Conservation (phyloP, 2,888 invertebrate genomes). For the Thereva nobilitata region DNA sequence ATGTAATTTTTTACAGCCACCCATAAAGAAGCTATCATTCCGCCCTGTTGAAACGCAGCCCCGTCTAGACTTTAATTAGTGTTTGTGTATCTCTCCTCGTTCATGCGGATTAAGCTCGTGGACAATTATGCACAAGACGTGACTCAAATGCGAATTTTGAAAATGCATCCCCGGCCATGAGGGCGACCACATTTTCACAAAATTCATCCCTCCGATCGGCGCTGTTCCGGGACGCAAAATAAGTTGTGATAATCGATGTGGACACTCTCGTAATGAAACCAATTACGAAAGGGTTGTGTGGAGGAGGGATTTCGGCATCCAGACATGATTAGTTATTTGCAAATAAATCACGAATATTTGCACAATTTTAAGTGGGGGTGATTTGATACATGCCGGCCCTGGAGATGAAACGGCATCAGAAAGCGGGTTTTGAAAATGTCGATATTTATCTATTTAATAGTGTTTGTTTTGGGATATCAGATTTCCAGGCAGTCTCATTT, state of each 20-base stretch:
- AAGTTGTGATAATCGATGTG: slow-evolving; percentile 8
- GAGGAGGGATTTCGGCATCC: no score
- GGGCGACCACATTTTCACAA: slow-evolving; percentile 3
- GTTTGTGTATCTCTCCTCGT: slow-evolving; percentile 25
- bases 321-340: no score
- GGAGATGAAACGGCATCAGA: no score
- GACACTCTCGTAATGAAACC: slow-evolving; percentile 21
- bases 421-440: no score
- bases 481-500: no score
- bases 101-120: slow-evolving; percentile 17
- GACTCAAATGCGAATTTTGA: slow-evolving; percentile 11
- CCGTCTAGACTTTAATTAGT: slow-evolving; percentile 30
- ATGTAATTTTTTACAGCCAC: slow-evolving; percentile 14
- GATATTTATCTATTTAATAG: no score
- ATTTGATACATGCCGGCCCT: no score
- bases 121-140: slow-evolving; percentile 24
- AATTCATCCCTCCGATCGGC: background rate
- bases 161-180: background rate
- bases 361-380: no score
- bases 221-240: background rate
- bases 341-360: no score
- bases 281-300: background rate
- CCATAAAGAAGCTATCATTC: slow-evolving; percentile 26
- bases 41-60: slow-evolving; percentile 3
- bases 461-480: no score